Percentiles rank a stretch among this genome's conserved stretches.
These are phyloP conservation scores for Platorchestia sp. DNA, from an alignment of 1,140 invertebrate species.

Conservation along the genomic window DNA sequence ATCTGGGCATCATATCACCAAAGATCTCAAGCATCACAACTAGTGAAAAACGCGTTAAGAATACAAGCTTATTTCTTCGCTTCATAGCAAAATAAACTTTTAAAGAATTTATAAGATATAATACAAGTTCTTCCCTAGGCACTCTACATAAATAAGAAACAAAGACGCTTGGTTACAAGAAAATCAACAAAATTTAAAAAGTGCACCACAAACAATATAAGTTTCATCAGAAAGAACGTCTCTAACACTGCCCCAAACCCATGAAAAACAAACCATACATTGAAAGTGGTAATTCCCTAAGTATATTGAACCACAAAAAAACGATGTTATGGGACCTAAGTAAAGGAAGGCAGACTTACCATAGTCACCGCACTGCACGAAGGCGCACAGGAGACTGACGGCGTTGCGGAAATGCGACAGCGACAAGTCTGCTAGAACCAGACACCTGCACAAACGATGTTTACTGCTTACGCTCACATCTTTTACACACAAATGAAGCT, in stretches of 20 bases:
- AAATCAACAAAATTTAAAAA: background rate
- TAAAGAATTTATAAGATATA: too few species aligned
- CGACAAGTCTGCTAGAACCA: constrained; percentile 15
- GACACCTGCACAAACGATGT: constrained; percentile 10
- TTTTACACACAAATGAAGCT: background rate
- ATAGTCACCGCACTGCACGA: constrained; percentile 19
- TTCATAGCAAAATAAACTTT: too few species aligned
- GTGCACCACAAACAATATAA: background rate
- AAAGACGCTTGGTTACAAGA: background rate
- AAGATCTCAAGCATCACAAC: too few species aligned
- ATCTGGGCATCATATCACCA: too few species aligned
- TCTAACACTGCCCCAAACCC: too few species aligned
- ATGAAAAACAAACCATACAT: too few species aligned
- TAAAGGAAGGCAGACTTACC: background rate
- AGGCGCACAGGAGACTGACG: constrained; percentile 4
- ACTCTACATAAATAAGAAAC: background rate
- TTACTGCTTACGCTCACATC: too few species aligned
- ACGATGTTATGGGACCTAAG: background rate
- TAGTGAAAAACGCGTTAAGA: too few species aligned
- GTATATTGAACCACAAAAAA: background rate
- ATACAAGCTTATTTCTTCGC: too few species aligned
- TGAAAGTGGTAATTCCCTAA: too few species aligned
- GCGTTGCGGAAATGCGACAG: constrained; percentile 39
- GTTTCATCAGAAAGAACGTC: background rate
- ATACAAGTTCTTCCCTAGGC: too few species aligned